Percentiles rank a stretch among this genome's conserved stretches.
Conservation (phyloP, 2,113 vertebrate genomes). For the Muntiacus muntjak region DNA sequence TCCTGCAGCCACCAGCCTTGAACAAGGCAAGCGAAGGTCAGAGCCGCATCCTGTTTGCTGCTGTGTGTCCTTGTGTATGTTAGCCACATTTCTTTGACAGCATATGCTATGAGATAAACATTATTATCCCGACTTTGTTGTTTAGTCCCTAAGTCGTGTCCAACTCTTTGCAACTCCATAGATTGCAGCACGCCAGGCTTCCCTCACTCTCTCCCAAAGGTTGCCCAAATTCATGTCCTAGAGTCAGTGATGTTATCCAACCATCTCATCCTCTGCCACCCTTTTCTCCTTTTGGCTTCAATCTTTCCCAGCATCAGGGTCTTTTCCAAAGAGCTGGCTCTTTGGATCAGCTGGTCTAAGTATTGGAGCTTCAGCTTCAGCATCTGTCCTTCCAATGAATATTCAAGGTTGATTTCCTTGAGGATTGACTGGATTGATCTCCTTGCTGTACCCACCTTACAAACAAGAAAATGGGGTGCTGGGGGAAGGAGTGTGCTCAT, state of each 20-base stretch:
- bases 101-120: background rate
- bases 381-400: background rate
- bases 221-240: background rate
- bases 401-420: background rate
- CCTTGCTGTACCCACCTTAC: background rate
- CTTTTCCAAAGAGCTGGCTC: background rate
- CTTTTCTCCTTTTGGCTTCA: background rate
- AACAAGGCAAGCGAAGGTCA: background rate
- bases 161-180: background rate
- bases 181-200: background rate
- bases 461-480: background rate
- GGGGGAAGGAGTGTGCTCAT: accelerated
- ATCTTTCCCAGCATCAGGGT: background rate
- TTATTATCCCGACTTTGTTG: background rate
- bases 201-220: background rate
- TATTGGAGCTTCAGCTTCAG: background rate
- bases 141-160: background rate
- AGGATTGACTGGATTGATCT: background rate
- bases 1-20: background rate
- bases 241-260: background rate
- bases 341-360: background rate
- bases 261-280: background rate
- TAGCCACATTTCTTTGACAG: background rate
- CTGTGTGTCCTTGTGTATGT: accelerated
- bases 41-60: background rate